Percentiles rank a stretch among this genome's conserved stretches.
Conservation (phyloP, 2,888 invertebrate species). For the Ectemnius cavifrons region DNA sequence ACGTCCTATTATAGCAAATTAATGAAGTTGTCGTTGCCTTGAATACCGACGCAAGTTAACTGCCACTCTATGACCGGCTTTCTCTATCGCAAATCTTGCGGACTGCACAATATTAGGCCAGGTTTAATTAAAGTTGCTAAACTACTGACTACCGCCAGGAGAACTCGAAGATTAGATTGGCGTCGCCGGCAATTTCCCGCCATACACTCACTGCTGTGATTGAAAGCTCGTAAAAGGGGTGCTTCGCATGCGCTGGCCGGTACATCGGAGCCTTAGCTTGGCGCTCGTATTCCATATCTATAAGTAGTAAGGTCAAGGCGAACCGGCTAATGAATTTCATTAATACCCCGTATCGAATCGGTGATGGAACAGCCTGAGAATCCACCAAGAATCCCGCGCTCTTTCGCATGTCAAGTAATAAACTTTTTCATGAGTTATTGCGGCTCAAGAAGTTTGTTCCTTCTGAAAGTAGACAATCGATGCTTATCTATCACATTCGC, state of each 20-base stretch:
- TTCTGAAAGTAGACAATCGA: too few relatives aligned
- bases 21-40: too few relatives aligned
- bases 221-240: not conserved
- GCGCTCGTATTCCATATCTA: not conserved
- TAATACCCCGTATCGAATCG: not conserved
- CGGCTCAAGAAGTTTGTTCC: too few relatives aligned
- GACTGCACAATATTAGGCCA: too few relatives aligned
- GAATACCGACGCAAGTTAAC: too few relatives aligned
- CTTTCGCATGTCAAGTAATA: too few relatives aligned
- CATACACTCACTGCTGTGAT: not conserved
- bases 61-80: too few relatives aligned
- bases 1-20: too few relatives aligned
- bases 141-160: not conserved
- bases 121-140: too few relatives aligned
- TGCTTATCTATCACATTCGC: too few relatives aligned
- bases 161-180: not conserved
- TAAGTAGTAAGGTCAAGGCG: conserved; percentile 1
- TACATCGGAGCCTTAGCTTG: not conserved
- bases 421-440: too few relatives aligned
- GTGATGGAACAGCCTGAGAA: not conserved
- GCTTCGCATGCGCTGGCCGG: not conserved
- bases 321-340: not conserved
- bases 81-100: too few relatives aligned
- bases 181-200: not conserved
- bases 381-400: not conserved